These are phyloP conservation scores for Dicrostonyx torquatus DNA, from an alignment of 2,797 vertebrate genomes.

Conservation along the genomic window DNA sequence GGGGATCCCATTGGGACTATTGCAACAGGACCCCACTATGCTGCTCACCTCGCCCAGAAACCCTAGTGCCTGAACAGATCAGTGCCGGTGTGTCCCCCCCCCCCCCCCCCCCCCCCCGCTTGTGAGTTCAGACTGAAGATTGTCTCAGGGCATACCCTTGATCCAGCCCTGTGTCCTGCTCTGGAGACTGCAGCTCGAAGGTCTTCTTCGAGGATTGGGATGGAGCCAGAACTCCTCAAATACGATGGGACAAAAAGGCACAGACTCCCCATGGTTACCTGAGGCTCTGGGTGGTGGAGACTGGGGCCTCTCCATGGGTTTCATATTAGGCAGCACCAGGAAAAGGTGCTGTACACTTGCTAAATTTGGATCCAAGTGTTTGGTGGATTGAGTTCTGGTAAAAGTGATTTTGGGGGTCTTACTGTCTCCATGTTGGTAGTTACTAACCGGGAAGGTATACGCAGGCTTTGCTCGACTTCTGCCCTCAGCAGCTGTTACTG, in stretches of 20 bases:
- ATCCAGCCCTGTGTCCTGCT: not conserved
- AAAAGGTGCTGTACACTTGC: not conserved
- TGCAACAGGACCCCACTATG: not conserved
- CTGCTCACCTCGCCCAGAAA: not conserved
- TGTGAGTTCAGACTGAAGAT: not conserved
- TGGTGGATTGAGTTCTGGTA: not conserved
- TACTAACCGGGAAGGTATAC: not conserved
- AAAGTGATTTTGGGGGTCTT: not conserved
- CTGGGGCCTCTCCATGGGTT: not conserved
- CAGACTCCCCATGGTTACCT: constrained; percentile 11
- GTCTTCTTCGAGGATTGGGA: not conserved
- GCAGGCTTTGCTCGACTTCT: fast-evolving
- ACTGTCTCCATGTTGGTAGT: not conserved
- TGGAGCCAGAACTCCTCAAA: not conserved
- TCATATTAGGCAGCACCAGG: not conserved
- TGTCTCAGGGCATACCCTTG: not conserved
- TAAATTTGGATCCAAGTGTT: fast-evolving
- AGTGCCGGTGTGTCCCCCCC: too few species aligned
- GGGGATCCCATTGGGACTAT: not conserved
- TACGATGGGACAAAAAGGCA: too few species aligned
- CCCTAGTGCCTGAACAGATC: not conserved
- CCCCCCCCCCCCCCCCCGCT: not conserved
- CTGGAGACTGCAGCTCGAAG: not conserved
- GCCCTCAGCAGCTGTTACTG: not conserved
- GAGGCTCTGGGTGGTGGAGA: not conserved